Conservation (phyloP, 2,113 vertebrate species). For the Ibidorhyncha struthersii region DNA sequence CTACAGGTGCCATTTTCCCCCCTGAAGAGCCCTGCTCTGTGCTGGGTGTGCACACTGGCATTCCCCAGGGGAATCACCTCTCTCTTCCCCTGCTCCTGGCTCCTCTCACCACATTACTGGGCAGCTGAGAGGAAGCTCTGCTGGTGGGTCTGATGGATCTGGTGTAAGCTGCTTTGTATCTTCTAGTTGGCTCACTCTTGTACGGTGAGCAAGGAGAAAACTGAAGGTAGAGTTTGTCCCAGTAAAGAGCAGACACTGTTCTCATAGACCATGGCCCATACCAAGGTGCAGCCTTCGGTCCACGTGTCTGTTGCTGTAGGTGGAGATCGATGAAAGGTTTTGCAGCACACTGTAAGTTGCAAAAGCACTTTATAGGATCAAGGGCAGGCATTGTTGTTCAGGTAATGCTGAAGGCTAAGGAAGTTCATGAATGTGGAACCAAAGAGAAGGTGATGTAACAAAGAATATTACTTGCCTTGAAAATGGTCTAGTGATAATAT, state of each 20-base stretch:
- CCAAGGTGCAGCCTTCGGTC: not conserved
- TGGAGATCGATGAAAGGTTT: no score
- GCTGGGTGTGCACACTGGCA: not conserved
- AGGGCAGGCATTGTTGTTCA: not conserved
- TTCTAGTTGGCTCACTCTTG: not conserved
- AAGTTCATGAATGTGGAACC: not conserved
- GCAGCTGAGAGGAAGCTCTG: not conserved
- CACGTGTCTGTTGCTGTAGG: rapidly evolving
- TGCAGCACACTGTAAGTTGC: not conserved
- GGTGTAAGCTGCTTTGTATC: not conserved
- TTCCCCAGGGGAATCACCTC: not conserved
- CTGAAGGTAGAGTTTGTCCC: not conserved
- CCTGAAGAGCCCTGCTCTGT: not conserved
- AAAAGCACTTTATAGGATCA: not conserved
- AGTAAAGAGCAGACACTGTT: not conserved
- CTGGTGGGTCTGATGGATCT: not conserved
- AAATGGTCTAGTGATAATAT: not conserved
- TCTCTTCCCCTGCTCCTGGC: not conserved
- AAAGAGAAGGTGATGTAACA: not conserved
- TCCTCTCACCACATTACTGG: not conserved
- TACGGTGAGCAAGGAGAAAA: not conserved
- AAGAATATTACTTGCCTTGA: not conserved
- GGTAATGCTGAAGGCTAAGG: not conserved
- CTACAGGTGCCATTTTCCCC: not conserved
- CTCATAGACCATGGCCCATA: not conserved